These are phyloP conservation scores for Volucella bombylans DNA, from an alignment of 2,888 invertebrate species.

Conservation along the genomic window DNA sequence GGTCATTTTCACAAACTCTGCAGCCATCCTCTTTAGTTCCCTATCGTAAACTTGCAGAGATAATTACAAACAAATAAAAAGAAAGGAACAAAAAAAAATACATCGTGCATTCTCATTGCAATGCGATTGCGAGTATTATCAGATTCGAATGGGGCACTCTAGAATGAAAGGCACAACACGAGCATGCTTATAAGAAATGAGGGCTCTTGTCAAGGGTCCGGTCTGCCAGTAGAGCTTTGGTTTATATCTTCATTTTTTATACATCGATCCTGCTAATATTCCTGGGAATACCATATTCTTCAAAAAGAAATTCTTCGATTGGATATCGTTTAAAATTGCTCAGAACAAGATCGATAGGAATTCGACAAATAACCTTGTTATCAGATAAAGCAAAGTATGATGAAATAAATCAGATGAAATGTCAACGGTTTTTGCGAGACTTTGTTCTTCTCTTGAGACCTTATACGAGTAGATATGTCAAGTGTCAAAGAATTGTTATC, in stretches of 20 bases:
- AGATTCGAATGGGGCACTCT: background rate
- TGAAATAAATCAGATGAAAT: conserved; percentile 17
- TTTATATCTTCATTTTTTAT: background rate
- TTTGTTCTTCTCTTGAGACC: background rate
- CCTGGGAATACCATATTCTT: no score
- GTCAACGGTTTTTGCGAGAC: background rate
- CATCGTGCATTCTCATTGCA: conserved; percentile 28
- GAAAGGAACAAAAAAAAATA: conserved; percentile 14
- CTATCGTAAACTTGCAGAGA: conserved; percentile 1
- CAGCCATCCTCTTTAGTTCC: background rate
- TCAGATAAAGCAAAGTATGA: background rate
- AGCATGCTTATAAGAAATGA: conserved; percentile 19
- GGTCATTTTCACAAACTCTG: background rate
- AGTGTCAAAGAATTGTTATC: conserved; percentile 20
- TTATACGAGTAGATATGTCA: conserved; percentile 19
- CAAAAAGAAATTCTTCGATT: no score
- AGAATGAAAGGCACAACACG: conserved; percentile 18
- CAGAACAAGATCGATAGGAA: no score
- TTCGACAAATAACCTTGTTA: background rate
- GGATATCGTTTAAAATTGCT: no score
- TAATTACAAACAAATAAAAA: conserved; percentile 31
- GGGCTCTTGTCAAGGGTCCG: background rate
- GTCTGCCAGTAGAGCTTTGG: background rate
- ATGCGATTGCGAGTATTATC: conserved; percentile 26
- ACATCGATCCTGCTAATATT: background rate